Evolutionary conservation across 2,888 invertebrate genomes (phyloP).

Genomic region (Leucophora obtusa): DNA sequence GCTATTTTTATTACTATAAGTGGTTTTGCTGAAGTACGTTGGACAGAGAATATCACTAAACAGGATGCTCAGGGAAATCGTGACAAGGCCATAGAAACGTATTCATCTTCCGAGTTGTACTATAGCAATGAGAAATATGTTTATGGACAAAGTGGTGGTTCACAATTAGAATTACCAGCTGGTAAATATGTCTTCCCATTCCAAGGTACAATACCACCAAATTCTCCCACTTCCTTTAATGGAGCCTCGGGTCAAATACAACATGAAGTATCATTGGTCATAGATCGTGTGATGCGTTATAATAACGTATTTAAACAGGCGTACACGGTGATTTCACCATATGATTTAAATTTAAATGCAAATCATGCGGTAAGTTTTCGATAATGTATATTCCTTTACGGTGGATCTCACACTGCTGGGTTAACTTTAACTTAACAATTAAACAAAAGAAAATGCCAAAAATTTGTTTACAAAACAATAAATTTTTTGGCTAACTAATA

Average conservation of each 20-base stretch:
- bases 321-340: conserved; percentile 87
- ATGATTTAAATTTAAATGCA: conserved; percentile 87
- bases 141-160: conserved; percentile 79
- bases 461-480: too few species aligned
- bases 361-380: conserved; percentile 81
- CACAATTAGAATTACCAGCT: conserved; percentile 84
- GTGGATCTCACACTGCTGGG: too few species aligned
- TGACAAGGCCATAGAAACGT: conserved; percentile 72
- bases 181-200: conserved; percentile 88
- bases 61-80: conserved; percentile 74
- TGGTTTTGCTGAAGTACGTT: conserved; percentile 76
- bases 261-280: conserved; percentile 86
- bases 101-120: conserved; percentile 74
- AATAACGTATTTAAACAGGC: conserved; percentile 89
- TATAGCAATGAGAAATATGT: conserved; percentile 75
- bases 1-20: conserved; percentile 76
- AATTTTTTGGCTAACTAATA: too few species aligned
- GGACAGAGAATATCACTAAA: conserved; percentile 75
- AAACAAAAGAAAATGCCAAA: too few species aligned
- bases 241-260: conserved; percentile 86
- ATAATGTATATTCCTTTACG: too few species aligned
- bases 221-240: conserved; percentile 88
- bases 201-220: conserved; percentile 81
- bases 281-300: conserved; percentile 92
- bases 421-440: too few species aligned